phyloP scores from a whole-genome alignment of 2,888 invertebrate species.

The Agonopterix alstromeriana region DNA sequence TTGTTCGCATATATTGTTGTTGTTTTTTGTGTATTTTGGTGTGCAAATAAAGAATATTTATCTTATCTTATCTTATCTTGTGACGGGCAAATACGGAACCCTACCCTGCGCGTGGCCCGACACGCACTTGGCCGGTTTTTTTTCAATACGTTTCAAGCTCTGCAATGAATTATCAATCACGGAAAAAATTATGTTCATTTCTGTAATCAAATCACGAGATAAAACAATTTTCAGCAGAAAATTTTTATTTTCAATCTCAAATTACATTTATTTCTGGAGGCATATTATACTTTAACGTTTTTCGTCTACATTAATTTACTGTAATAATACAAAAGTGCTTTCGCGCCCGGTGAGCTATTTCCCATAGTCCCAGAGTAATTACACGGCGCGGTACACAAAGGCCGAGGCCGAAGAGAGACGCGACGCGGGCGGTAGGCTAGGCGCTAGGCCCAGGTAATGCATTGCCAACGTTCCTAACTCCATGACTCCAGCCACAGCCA shows the following conservation, averaged over 20 bases:
- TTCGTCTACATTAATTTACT: constrained; percentile 50
- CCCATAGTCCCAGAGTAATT: constrained; percentile 72
- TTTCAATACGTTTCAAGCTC: neutral
- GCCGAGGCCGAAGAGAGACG: constrained; percentile 31
- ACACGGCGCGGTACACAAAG: constrained; percentile 59
- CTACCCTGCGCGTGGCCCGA: too few species aligned
- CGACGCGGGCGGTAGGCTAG: constrained; percentile 20
- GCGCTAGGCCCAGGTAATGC: constrained; percentile 26
- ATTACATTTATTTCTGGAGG: neutral
- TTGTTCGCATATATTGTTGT: too few species aligned
- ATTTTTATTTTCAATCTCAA: neutral
- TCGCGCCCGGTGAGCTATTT: constrained; percentile 57
- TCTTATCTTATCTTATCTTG: too few species aligned
- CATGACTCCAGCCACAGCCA: neutral
- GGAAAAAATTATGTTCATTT: neutral
- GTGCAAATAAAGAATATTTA: too few species aligned
- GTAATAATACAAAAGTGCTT: constrained; percentile 57
- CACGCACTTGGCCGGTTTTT: too few species aligned
- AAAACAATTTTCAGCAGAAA: neutral
- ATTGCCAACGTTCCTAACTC: constrained; percentile 24
- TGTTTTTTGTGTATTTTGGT: too few species aligned
- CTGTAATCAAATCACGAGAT: neutral
- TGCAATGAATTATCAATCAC: neutral
- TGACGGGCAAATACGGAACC: too few species aligned
- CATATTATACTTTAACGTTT: constrained; percentile 13